A percentile compares a stretch with the other conserved stretches of the same genome.
Conservation (phyloP, 1,140 invertebrate species). For the Drosophila carrolli region DNA sequence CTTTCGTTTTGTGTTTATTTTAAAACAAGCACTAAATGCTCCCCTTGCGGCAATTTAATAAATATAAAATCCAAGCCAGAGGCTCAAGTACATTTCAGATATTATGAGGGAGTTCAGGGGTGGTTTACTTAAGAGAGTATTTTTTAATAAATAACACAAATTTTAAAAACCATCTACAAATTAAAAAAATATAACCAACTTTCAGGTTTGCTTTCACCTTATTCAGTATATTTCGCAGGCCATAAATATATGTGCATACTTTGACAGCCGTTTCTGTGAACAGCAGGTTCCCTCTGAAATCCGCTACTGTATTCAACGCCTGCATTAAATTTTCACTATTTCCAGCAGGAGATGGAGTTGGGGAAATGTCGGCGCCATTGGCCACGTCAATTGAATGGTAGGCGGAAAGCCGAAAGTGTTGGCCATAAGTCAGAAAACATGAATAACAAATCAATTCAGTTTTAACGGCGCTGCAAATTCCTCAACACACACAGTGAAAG, state of each 20-base stretch:
- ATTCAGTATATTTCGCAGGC: too few species aligned
- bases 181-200: too few species aligned
- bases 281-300: background rate
- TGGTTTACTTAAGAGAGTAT: background rate
- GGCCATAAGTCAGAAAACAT: conserved; percentile 82
- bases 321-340: conserved; percentile 79
- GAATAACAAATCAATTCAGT: conserved; percentile 82
- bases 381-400: conserved; percentile 74
- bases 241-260: too few species aligned
- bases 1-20: conserved; percentile 31
- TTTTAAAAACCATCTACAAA: too few species aligned
- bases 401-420: conserved; percentile 76
- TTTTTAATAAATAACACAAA: too few species aligned
- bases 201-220: too few species aligned
- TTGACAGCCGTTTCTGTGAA: background rate
- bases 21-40: conserved; percentile 79
- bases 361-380: conserved; percentile 59
- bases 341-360: conserved; percentile 2
- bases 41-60: conserved; percentile 79
- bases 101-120: conserved; percentile 45
- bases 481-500: conserved; percentile 44
- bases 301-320: conserved; percentile 38
- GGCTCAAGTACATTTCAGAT: conserved; percentile 39
- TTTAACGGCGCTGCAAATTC: conserved; percentile 75
- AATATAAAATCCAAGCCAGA: conserved; percentile 68